Evolutionary conservation across 2,797 vertebrate genomes (phyloP).

Genomic region (Scomberomorus guttatus): DNA sequence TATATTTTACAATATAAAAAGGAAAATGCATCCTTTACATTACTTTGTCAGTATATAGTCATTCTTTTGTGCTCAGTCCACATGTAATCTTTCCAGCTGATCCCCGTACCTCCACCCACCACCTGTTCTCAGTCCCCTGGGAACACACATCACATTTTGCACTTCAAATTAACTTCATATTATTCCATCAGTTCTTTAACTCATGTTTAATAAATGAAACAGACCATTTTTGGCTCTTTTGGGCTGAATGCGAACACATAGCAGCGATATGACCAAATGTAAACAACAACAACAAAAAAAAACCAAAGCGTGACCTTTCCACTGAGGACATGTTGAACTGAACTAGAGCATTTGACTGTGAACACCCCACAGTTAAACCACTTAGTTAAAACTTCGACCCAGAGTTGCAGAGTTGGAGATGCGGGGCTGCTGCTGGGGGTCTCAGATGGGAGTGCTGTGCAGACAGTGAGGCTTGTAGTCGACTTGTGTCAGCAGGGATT

Average conservation of each 20-base stretch:
- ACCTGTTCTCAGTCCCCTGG: background rate
- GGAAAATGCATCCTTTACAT: no score
- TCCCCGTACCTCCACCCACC: background rate
- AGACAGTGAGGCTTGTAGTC: constrained; percentile 42
- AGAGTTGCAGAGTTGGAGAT: constrained; percentile 28
- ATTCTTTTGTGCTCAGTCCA: no score
- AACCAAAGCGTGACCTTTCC: constrained; percentile 41
- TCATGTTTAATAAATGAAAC: constrained; percentile 30
- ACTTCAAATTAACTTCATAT: constrained; percentile 28
- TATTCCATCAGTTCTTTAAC: constrained; percentile 35
- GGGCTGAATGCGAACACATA: constrained; percentile 3
- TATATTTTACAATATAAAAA: no score
- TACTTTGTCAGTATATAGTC: no score
- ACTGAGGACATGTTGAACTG: constrained; percentile 26
- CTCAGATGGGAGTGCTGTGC: constrained; percentile 45
- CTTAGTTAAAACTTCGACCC: constrained; percentile 40
- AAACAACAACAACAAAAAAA: constrained; percentile 19
- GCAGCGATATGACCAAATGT: constrained; percentile 29
- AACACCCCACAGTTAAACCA: constrained; percentile 23
- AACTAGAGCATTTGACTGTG: constrained; percentile 28
- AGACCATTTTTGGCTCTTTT: constrained; percentile 18
- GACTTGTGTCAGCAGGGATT: constrained; percentile 54
- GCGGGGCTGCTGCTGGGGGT: constrained; percentile 21
- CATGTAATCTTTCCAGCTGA: no score
- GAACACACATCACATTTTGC: constrained; percentile 14